Conservation (phyloP, 2,113 vertebrate genomes). For the Dromiciops gliroides region DNA sequence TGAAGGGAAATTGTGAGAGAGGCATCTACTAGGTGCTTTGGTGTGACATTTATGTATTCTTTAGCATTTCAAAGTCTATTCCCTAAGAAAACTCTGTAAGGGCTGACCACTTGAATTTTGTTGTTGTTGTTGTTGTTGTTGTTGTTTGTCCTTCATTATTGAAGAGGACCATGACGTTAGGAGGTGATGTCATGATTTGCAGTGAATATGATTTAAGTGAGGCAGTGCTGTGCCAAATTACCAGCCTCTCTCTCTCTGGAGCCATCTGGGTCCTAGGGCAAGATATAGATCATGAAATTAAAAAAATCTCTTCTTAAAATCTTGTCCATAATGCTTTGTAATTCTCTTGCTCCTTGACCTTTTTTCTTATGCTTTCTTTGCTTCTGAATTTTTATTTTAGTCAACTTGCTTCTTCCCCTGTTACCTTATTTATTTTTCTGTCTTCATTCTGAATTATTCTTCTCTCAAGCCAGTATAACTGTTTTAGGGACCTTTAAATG, state of each 20-base stretch:
- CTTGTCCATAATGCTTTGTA: constrained; percentile 4
- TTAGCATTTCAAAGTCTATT: not conserved
- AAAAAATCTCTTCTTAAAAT: constrained; percentile 23
- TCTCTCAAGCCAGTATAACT: too few relatives aligned
- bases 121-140: too few relatives aligned
- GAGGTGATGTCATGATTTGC: too few relatives aligned
- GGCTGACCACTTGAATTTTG: not conserved
- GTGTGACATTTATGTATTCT: not conserved
- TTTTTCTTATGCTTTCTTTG: not conserved
- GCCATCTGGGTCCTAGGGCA: too few relatives aligned
- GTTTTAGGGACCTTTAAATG: too few relatives aligned
- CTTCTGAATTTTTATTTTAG: not conserved
- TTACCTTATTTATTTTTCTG: not conserved
- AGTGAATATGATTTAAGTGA: too few relatives aligned
- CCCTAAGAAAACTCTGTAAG: not conserved
- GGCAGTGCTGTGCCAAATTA: too few relatives aligned
- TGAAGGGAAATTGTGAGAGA: constrained; percentile 13
- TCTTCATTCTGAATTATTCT: not conserved
- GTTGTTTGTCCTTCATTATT: too few relatives aligned
- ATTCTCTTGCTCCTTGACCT: not conserved
- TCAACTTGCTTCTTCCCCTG: not conserved
- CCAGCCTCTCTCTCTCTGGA: too few relatives aligned
- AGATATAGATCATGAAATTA: too few relatives aligned
- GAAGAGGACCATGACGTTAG: too few relatives aligned
- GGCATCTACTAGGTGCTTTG: not conserved